Conservation (phyloP, 2,113 vertebrate species). For the Scopus umbretta region DNA sequence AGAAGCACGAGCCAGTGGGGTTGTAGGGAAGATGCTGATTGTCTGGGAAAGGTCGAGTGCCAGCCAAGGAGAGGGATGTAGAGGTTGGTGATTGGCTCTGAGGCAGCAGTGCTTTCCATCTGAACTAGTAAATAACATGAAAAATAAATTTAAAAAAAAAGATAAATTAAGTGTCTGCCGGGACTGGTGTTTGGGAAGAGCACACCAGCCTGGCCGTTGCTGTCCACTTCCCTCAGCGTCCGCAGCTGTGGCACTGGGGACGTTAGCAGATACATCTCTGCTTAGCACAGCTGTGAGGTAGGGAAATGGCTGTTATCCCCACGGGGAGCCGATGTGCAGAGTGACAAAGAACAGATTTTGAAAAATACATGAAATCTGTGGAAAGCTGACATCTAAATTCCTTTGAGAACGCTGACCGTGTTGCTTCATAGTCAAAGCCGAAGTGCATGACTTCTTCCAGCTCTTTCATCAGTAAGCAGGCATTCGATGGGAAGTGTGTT, state of each 20-base stretch:
- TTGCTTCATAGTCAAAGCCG: not conserved
- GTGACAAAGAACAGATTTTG: not conserved
- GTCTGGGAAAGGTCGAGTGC: not conserved
- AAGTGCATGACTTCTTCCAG: not conserved
- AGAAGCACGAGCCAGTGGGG: not conserved
- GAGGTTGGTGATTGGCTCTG: not conserved
- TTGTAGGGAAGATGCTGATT: not conserved
- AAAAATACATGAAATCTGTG: not conserved
- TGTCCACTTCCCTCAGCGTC: not conserved
- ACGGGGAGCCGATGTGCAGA: not conserved
- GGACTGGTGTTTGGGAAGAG: not conserved
- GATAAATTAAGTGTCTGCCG: accelerated
- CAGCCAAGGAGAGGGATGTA: not conserved
- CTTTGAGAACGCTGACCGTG: not conserved
- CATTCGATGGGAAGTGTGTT: not conserved
- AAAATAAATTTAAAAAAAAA: not conserved
- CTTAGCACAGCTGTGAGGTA: not conserved
- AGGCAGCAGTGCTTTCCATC: not conserved
- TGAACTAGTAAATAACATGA: not conserved
- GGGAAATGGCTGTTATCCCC: not conserved
- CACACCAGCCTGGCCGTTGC: not conserved
- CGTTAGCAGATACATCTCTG: not conserved
- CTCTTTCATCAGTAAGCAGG: not conserved
- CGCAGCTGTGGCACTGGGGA: not conserved
- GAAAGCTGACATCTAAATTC: not conserved